Evolutionary conservation across 2,113 vertebrate species (phyloP).

Genomic region (Erythrolamprus reginae): DNA sequence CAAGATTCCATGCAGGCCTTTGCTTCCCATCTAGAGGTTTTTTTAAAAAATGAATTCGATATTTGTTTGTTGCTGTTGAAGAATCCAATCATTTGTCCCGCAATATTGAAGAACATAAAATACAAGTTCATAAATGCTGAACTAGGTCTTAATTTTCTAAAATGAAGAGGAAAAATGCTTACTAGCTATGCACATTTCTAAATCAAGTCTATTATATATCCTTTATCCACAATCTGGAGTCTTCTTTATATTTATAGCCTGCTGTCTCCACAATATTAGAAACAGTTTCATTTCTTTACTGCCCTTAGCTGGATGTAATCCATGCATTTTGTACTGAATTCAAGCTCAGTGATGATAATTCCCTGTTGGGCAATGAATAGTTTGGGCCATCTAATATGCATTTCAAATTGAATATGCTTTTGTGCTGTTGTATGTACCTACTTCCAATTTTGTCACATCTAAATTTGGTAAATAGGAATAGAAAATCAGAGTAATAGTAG

Average conservation of each 20-base stretch:
- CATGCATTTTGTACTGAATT: neutral
- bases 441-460: neutral
- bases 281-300: neutral
- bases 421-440: neutral
- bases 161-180: neutral
- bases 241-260: neutral
- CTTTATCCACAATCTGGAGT: too few species aligned
- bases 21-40: neutral
- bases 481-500: neutral
- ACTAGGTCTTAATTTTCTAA: neutral
- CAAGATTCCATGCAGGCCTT: neutral
- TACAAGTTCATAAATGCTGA: neutral
- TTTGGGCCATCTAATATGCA: neutral
- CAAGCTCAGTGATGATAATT: neutral
- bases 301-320: neutral
- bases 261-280: neutral
- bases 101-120: neutral
- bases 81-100: neutral
- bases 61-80: neutral
- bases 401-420: neutral
- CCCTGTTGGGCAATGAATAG: neutral
- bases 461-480: neutral
- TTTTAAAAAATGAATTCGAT: neutral
- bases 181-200: neutral
- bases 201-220: neutral